Conservation (phyloP, 2,888 invertebrate genomes). For the Ptilodon capucinus region DNA sequence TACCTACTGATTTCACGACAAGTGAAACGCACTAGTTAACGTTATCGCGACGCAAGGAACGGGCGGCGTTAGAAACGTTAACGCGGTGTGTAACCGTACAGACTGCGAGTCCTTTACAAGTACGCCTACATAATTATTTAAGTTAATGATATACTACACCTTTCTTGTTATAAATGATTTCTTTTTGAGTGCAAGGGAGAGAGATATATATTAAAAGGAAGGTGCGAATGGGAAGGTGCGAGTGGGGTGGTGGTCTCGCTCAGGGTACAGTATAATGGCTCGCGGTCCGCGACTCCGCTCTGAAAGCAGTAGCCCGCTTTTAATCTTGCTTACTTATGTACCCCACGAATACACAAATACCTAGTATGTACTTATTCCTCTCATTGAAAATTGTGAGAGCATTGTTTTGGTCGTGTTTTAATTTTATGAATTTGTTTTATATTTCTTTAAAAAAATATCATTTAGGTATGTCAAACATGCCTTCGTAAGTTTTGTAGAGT, state of each 20-base stretch:
- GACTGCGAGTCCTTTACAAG: constrained; percentile 31
- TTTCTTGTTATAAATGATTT: constrained; percentile 70
- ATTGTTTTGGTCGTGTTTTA: background rate
- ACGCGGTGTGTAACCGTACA: constrained; percentile 24
- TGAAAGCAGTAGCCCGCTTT: constrained; percentile 58
- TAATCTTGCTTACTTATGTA: constrained; percentile 69
- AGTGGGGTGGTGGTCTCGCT: constrained; percentile 50
- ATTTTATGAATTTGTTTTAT: background rate
- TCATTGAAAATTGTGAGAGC: background rate
- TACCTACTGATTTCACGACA: constrained; percentile 16
- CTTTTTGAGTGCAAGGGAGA: constrained; percentile 52
- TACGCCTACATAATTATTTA: constrained; percentile 75
- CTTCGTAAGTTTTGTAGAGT: no score
- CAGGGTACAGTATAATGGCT: constrained; percentile 48
- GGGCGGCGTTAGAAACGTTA: constrained; percentile 24
- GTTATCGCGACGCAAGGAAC: constrained; percentile 20
- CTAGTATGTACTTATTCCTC: constrained; percentile 28
- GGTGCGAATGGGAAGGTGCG: constrained; percentile 32
- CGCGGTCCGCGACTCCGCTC: constrained; percentile 43
- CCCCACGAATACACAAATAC: constrained; percentile 12
- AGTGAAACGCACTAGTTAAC: constrained; percentile 34
- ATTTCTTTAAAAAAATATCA: background rate
- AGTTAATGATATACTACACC: constrained; percentile 79
- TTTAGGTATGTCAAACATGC: no score
- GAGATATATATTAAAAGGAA: constrained; percentile 23